Base-by-base conservation (phyloP, 2,888 invertebrate genomes). In the Drosophila monieri region DNA sequence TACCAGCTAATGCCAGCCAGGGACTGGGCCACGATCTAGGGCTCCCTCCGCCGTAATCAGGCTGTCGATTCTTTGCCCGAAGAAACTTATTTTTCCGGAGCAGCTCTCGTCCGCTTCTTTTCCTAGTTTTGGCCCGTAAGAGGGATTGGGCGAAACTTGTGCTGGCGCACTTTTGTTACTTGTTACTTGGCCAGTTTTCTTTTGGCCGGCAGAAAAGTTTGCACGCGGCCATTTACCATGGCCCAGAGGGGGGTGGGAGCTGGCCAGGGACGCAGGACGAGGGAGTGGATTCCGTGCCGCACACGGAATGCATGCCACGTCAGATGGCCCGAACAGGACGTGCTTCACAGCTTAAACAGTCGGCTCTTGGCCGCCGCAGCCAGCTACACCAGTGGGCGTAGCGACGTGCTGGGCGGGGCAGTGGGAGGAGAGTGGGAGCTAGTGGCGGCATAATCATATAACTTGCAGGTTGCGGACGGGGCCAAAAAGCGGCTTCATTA, bases 341-440 rank as follows among this genome's bases (percentile, higher is more conserved):
- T 81, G 81, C 80, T 68, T 76, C 70, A 85, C 85, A 83, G 80
- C 80, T 85, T 77, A 79, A 81, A 67, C 75, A 79, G 85, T 18
- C 43, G 1, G 21, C 5, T 43, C 43, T 21, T 21, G 21, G 47
- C 39, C 27, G 46, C 32, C 61, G 47, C 25, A 39, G 25, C 27
- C 41, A n/a, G 30, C 27, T 27, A 14, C 18, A 5, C 4, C 4
- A 5, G 32, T 41, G 51, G 58, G 49, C 51, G 41, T 4, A 1
- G 30, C 39, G 10, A 53, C 53, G 44, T 59, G 54, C 21, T 25
- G 18, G 37, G 18, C 12, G 35, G 9, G 56, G 47, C n/a, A 10
- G 43, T 54, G 44, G 47, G 35, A 12, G 27, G 18, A n/a, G 35
- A 6, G 10, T 35, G 35, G 35, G 35, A 6, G 14, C 14, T 6